Evolutionary conservation across 2,797 vertebrate species (phyloP).

Genomic region (Pantherophis vulpinus): DNA sequence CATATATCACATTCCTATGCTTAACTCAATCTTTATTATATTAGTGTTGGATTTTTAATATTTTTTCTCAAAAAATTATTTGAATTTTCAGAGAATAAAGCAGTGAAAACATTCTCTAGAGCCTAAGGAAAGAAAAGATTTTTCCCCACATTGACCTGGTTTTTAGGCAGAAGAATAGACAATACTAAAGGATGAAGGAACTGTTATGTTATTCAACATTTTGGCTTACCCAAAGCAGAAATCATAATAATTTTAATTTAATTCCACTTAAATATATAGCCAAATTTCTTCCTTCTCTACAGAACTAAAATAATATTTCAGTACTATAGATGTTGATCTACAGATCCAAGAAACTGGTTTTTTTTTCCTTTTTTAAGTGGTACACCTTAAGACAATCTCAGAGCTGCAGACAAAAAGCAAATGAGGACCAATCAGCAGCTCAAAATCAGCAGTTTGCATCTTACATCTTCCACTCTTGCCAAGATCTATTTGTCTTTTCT

Average conservation of each 20-base stretch:
- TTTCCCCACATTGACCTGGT: too few species aligned
- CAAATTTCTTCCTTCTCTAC: neutral
- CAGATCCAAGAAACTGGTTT: neutral
- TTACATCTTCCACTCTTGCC: neutral
- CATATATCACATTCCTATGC: neutral
- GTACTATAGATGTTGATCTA: neutral
- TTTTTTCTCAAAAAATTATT: neutral
- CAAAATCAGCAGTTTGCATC: neutral
- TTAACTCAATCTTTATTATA: neutral
- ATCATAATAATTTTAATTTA: neutral
- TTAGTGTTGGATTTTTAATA: neutral
- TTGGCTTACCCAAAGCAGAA: neutral
- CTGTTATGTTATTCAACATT: neutral
- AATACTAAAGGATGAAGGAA: neutral
- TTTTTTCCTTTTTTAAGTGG: neutral
- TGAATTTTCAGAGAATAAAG: neutral
- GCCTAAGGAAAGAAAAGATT: neutral
- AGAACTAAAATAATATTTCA: neutral
- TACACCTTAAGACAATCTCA: neutral
- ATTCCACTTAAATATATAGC: neutral
- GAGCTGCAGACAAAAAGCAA: neutral
- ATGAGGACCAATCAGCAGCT: neutral
- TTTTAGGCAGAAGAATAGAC: neutral
- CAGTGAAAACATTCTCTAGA: neutral
- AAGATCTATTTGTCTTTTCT: neutral